Evolutionary conservation across 2,113 vertebrate species (phyloP).

Genomic region (Chaetorhynchus papuensis): DNA sequence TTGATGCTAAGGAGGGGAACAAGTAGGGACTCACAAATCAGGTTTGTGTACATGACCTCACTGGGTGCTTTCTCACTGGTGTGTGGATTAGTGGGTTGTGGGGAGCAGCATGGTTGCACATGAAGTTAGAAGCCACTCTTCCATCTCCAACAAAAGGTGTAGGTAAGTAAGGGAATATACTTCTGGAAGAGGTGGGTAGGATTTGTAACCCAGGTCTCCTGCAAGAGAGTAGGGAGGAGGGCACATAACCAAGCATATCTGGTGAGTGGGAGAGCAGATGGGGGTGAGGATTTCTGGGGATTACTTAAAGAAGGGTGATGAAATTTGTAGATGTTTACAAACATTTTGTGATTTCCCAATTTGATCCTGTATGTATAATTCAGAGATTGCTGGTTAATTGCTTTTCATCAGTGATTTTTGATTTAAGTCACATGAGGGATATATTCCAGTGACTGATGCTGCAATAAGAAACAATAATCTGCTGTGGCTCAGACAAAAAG

Average conservation of each 20-base stretch:
- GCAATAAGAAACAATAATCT: neutral
- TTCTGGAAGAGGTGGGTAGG: neutral
- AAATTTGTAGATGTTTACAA: neutral
- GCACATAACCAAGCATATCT: neutral
- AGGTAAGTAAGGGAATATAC: neutral
- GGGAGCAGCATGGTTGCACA: neutral
- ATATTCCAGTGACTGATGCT: neutral
- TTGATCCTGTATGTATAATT: neutral
- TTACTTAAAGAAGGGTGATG: neutral
- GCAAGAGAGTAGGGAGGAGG: neutral
- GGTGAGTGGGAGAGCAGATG: accelerated
- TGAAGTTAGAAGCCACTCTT: neutral
- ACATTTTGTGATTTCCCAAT: neutral
- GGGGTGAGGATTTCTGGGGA: neutral
- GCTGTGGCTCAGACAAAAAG: neutral
- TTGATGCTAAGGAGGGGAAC: neutral
- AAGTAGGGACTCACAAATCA: neutral
- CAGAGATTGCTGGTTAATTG: neutral
- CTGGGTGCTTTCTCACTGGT: accelerated
- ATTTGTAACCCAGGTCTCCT: neutral
- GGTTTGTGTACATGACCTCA: neutral
- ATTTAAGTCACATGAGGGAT: neutral
- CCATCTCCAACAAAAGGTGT: neutral
- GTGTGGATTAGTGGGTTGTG: neutral
- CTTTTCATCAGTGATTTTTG: neutral